These are phyloP conservation scores for Guaruba guarouba DNA, from an alignment of 2,113 vertebrate species.

Conservation along the genomic window DNA sequence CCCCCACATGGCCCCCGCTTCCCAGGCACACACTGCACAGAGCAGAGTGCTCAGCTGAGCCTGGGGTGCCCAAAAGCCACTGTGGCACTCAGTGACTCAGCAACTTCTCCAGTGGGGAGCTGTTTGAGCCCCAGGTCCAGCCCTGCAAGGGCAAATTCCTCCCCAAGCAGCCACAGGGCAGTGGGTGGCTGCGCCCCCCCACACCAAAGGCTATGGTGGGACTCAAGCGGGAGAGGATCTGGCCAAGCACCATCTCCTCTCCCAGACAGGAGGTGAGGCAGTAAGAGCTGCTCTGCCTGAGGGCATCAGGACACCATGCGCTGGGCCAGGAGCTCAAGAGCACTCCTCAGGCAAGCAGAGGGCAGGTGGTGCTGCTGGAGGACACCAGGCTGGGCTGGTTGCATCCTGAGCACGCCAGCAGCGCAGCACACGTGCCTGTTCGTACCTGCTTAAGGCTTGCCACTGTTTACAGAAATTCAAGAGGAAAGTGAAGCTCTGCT, in stretches of 20 bases:
- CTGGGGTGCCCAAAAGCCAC: background rate
- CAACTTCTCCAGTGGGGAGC: rapidly evolving
- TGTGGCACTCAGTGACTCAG: rapidly evolving
- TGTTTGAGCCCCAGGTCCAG: background rate
- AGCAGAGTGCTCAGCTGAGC: rapidly evolving
- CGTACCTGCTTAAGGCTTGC: background rate
- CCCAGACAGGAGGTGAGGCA: background rate
- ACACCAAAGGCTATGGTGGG: no score
- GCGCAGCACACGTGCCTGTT: rapidly evolving
- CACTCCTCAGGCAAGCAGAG: background rate
- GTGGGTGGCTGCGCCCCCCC: background rate
- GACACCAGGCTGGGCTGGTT: background rate
- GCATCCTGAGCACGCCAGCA: rapidly evolving
- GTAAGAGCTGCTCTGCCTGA: background rate
- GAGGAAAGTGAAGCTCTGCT: background rate
- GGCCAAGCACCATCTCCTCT: background rate
- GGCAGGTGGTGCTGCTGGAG: background rate
- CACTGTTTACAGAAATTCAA: background rate
- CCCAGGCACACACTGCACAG: rapidly evolving
- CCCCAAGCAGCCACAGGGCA: background rate
- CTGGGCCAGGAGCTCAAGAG: background rate
- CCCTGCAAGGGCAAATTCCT: background rate
- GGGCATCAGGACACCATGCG: background rate
- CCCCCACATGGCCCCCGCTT: rapidly evolving
- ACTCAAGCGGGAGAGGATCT: background rate